Evolutionary conservation across 2,797 vertebrate species (phyloP).

Genomic region (Syngnathus acus): DNA sequence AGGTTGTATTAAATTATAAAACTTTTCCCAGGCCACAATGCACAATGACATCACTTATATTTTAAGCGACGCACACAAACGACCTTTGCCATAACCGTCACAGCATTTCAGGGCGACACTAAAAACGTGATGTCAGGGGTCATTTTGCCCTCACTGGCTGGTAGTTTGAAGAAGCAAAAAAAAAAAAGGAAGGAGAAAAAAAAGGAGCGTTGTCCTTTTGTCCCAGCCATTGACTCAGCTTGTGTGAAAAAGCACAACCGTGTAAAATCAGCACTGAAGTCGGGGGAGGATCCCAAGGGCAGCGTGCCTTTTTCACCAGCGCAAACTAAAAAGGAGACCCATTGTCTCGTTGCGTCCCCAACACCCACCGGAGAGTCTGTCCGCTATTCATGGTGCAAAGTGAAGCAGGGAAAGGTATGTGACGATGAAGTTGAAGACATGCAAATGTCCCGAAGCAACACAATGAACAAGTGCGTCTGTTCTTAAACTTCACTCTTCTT

Average conservation of each 20-base stretch:
- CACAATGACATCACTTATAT: slow-evolving; percentile 60
- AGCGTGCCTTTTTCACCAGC: slow-evolving; percentile 54
- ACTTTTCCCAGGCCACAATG: slow-evolving; percentile 40
- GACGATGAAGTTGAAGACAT: slow-evolving; percentile 55
- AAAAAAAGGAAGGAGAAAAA: slow-evolving; percentile 40
- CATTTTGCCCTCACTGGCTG: slow-evolving; percentile 57
- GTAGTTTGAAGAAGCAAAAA: slow-evolving; percentile 61
- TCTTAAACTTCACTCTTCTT: slow-evolving; percentile 10
- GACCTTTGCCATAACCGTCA: slow-evolving; percentile 64
- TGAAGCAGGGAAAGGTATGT: slow-evolving; percentile 62
- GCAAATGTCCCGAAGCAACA: slow-evolving; percentile 30
- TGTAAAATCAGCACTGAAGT: slow-evolving; percentile 75
- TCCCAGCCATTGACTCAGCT: slow-evolving; percentile 58
- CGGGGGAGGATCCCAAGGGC: slow-evolving; percentile 64
- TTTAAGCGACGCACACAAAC: slow-evolving; percentile 39
- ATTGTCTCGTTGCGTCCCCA: slow-evolving; percentile 65
- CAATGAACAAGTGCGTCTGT: slow-evolving; percentile 32
- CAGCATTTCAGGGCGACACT: slow-evolving; percentile 42
- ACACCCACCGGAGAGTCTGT: slow-evolving; percentile 56
- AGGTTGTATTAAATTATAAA: slow-evolving; percentile 18
- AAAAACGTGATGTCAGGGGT: slow-evolving; percentile 69
- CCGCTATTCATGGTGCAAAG: slow-evolving; percentile 53
- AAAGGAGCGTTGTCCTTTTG: slow-evolving; percentile 65
- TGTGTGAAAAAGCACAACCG: slow-evolving; percentile 75
- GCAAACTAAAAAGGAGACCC: slow-evolving; percentile 60